Conservation (phyloP, 2,113 vertebrate genomes). For the Mungos mungo region DNA sequence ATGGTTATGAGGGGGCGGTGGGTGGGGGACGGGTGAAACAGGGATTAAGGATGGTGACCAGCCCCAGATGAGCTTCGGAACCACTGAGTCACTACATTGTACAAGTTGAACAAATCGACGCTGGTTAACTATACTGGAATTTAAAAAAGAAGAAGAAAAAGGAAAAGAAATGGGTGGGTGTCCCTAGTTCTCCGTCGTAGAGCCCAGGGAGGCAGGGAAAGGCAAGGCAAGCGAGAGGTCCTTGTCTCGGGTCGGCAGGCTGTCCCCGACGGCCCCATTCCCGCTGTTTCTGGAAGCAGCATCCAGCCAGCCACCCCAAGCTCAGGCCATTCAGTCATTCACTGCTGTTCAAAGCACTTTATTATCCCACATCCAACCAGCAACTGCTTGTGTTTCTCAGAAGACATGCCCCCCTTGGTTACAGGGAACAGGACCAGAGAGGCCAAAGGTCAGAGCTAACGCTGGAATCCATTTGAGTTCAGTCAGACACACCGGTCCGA, state of each 20-base stretch:
- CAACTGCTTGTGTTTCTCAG: too few species aligned
- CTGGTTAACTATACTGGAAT: background rate
- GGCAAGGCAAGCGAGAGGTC: accelerated
- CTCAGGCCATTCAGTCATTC: too few species aligned
- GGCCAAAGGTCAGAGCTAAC: background rate
- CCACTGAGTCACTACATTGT: background rate
- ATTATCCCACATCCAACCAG: background rate
- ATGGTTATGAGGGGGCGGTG: background rate
- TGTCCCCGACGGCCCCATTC: background rate
- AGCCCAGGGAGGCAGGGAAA: background rate
- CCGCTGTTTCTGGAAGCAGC: background rate
- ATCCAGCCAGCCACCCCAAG: background rate
- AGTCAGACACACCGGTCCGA: accelerated
- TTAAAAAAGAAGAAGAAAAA: background rate
- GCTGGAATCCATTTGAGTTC: background rate
- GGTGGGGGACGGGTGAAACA: background rate
- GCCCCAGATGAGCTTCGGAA: background rate
- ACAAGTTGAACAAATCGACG: background rate
- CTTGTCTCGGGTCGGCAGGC: accelerated
- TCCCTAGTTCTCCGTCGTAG: accelerated
- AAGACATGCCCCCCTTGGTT: background rate
- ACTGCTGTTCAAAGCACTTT: background rate
- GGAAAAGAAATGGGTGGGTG: background rate
- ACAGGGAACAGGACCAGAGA: too few species aligned
- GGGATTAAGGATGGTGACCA: background rate